Percentiles rank a stretch among this genome's conserved stretches.
Evolutionary conservation across 2,797 vertebrate species (phyloP).

Genomic region (Podarcis siculus): DNA sequence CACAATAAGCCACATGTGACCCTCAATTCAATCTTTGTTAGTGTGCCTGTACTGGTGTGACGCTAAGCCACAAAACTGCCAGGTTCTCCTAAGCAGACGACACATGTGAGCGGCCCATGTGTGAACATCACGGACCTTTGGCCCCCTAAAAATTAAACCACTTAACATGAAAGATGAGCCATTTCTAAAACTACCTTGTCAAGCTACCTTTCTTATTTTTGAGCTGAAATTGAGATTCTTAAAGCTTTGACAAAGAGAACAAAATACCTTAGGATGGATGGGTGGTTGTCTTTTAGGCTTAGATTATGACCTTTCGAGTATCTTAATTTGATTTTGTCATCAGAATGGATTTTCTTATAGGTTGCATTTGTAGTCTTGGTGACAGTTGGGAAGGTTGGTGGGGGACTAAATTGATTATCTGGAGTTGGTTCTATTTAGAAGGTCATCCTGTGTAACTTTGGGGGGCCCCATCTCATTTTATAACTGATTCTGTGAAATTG

Average conservation of each 20-base stretch:
- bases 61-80: not conserved
- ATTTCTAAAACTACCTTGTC: not conserved
- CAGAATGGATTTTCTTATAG: not conserved
- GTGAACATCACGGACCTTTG: no score
- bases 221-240: not conserved
- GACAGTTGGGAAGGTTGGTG: not conserved
- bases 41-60: not conserved
- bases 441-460: not conserved
- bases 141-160: not conserved
- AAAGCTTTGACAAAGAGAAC: no score
- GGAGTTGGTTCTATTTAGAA: not conserved
- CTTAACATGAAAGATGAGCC: not conserved
- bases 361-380: not conserved
- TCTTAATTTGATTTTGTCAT: not conserved
- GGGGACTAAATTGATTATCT: not conserved
- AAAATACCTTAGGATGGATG: not conserved
- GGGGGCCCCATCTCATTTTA: not conserved
- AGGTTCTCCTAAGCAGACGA: not conserved
- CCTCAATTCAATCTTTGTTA: not conserved
- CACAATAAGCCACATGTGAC: not conserved
- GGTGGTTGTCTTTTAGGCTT: no score
- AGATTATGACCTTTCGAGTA: not conserved
- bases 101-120: no score
- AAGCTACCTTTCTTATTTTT: not conserved
- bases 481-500: not conserved